Evolutionary conservation across 2,113 vertebrate species (phyloP).

Genomic region (Percina caprodes): DNA sequence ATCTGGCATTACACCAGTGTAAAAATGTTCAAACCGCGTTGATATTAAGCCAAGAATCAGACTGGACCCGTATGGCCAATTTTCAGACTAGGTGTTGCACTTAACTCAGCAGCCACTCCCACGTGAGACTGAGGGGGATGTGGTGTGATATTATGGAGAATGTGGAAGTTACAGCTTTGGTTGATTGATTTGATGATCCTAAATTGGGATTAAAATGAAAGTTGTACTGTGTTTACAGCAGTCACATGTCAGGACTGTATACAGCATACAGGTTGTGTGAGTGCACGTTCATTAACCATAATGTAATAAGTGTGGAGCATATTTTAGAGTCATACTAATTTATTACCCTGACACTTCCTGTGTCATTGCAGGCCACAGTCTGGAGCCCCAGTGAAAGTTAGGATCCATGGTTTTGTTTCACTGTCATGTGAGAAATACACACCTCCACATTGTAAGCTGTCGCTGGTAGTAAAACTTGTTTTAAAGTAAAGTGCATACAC

Average conservation of each 20-base stretch:
- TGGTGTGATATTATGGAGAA: not conserved
- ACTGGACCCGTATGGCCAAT: too few relatives aligned
- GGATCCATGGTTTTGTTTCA: not conserved
- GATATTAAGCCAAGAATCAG: too few relatives aligned
- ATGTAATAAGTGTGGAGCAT: not conserved
- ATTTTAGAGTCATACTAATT: not conserved
- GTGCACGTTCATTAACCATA: too few relatives aligned
- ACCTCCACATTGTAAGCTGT: not conserved
- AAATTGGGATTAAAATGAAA: not conserved
- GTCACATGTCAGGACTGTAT: not conserved
- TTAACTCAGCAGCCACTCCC: too few relatives aligned
- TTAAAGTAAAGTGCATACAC: slow-evolving; percentile 58
- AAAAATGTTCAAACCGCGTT: too few relatives aligned
- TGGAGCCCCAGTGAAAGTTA: not conserved
- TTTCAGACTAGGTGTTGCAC: too few relatives aligned
- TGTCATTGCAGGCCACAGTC: not conserved
- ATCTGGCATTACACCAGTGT: too few relatives aligned
- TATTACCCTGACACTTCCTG: slow-evolving; percentile 17
- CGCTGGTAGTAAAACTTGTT: slow-evolving; percentile 23
- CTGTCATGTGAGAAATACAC: not conserved
- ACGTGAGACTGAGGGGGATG: too few relatives aligned
- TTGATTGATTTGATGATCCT: not conserved
- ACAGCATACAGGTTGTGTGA: not conserved
- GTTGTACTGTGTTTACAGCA: too few relatives aligned
- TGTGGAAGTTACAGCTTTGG: not conserved